Percentiles rank a stretch among this genome's conserved stretches.
Evolutionary conservation across 2,888 invertebrate species (phyloP).

Genomic region (Sesamia inferens): DNA sequence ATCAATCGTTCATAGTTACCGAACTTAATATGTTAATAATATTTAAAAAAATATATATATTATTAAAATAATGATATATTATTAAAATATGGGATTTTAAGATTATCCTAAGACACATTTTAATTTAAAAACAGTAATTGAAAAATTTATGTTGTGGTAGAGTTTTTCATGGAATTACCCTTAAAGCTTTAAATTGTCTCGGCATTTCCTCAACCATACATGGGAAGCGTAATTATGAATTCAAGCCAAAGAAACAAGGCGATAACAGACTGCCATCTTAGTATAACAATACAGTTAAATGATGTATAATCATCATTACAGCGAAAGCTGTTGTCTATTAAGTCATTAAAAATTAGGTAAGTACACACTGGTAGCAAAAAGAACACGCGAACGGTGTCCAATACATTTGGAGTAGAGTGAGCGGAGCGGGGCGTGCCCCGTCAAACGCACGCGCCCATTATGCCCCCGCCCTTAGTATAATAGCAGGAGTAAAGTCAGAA

Average conservation of each 20-base stretch:
- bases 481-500: constrained; percentile 62
- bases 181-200: neutral
- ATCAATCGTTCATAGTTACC: too few species aligned
- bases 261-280: neutral
- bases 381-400: constrained; percentile 77
- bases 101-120: too few species aligned
- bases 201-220: neutral
- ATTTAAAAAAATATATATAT: too few species aligned
- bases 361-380: constrained; percentile 68
- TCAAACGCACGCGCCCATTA: constrained; percentile 86
- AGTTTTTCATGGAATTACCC: neutral
- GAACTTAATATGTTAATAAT: too few species aligned
- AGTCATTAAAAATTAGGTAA: constrained; percentile 39
- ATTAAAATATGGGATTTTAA: too few species aligned
- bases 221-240: neutral
- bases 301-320: neutral
- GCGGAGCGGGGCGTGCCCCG: constrained; percentile 79
- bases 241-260: neutral
- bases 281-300: neutral
- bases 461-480: constrained; percentile 62
- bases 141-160: too few species aligned
- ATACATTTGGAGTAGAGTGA: constrained; percentile 81
- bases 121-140: too few species aligned
- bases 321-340: neutral
- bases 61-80: too few species aligned